phyloP scores from a whole-genome alignment of 2,888 invertebrate genomes.

The Rhamnusium bicolor region DNA sequence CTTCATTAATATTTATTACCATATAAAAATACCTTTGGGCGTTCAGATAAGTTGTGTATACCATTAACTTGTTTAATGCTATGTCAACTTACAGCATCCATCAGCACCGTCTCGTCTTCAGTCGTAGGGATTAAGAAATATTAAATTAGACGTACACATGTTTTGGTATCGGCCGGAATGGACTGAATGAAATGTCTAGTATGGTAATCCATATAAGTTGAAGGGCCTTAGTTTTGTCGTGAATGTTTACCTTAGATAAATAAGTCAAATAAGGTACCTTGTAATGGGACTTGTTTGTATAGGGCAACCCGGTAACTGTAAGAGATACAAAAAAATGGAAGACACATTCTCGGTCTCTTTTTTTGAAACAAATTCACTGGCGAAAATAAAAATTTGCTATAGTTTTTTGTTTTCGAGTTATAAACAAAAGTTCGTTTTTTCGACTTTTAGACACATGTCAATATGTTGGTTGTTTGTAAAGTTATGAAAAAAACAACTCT shows the following conservation, averaged over 20 bases:
- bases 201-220: background rate
- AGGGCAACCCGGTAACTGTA: too few species aligned
- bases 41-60: conserved; percentile 33
- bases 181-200: background rate
- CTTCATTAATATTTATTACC: conserved; percentile 44
- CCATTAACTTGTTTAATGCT: conserved; percentile 44
- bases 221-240: background rate
- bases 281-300: too few species aligned
- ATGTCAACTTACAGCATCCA: conserved; percentile 32
- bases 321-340: too few species aligned
- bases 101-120: conserved; percentile 18
- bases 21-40: conserved; percentile 42
- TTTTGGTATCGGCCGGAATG: background rate
- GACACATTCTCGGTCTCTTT: too few species aligned
- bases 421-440: too few species aligned
- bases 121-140: background rate
- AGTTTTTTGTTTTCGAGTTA: too few species aligned
- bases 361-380: too few species aligned
- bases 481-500: too few species aligned
- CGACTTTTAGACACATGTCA: too few species aligned
- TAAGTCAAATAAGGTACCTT: background rate
- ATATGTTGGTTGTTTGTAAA: too few species aligned
- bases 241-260: background rate
- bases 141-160: background rate
- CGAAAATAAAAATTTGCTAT: too few species aligned